A percentile compares a stretch with the other conserved stretches of the same genome.
Conservation (phyloP, 2,888 invertebrate species). For the Trichacis sp. region DNA sequence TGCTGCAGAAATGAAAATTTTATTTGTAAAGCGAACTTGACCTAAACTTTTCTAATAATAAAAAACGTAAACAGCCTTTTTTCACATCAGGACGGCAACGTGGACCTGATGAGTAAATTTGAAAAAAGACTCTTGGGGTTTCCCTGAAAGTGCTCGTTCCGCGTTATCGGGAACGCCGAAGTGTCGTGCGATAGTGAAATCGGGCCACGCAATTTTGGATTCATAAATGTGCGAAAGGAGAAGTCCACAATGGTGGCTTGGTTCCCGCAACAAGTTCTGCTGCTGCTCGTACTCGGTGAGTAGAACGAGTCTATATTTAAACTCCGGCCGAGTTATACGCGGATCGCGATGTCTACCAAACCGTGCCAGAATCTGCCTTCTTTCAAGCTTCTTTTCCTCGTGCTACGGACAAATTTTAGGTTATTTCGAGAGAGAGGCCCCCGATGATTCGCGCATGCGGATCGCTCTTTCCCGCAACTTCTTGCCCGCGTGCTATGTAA, state of each 20-base stretch:
- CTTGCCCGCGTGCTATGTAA: neutral
- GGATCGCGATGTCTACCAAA: conserved; percentile 35
- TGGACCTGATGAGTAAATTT: no score
- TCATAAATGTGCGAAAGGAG: conserved; percentile 63
- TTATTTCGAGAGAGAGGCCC: conserved; percentile 34
- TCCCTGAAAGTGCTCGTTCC: neutral
- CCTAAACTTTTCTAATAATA: no score
- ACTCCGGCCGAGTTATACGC: conserved; percentile 45
- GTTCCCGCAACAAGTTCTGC: conserved; percentile 66
- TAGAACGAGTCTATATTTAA: conserved; percentile 53
- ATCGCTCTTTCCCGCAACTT: neutral
- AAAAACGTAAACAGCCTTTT: no score
- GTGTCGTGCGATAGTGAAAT: conserved; percentile 57
- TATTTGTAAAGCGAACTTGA: no score
- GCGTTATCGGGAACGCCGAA: conserved; percentile 9
- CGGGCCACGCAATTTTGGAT: conserved; percentile 56
- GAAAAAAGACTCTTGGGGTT: no score
- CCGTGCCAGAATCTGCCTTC: conserved; percentile 41
- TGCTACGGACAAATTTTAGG: conserved; percentile 31
- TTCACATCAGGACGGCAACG: no score
- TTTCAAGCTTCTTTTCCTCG: conserved; percentile 26
- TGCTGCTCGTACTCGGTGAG: conserved; percentile 65
- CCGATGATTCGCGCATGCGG: conserved; percentile 7
- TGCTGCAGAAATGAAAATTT: no score
- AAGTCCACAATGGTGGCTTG: conserved; percentile 65